Evolutionary conservation across 2,888 invertebrate genomes (phyloP).

Genomic region (Lycocerus yunnanus): DNA sequence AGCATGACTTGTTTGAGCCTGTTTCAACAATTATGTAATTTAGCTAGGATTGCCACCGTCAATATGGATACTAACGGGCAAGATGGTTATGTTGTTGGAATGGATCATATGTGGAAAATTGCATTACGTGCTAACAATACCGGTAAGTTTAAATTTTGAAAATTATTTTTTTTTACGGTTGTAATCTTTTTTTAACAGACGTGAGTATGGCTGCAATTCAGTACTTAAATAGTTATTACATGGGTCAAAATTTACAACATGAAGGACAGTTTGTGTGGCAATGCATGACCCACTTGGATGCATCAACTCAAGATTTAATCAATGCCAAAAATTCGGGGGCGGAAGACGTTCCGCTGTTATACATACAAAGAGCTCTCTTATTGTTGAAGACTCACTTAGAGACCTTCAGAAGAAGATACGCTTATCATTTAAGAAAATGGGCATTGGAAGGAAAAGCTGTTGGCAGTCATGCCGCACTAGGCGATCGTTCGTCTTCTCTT

Average conservation of each 20-base stretch:
- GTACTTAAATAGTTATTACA: conserved; percentile 91
- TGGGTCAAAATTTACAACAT: conserved; percentile 87
- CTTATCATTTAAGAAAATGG: conserved; percentile 88
- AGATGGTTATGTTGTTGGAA: conserved; percentile 73
- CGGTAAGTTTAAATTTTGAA: conserved; percentile 51
- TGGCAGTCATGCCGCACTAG: conserved; percentile 72
- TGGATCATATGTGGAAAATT: conserved; percentile 95
- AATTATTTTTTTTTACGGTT: conserved; percentile 1
- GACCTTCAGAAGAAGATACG: conserved; percentile 85
- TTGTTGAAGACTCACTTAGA: conserved; percentile 91
- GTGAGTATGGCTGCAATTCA: conserved; percentile 95
- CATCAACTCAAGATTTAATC: conserved; percentile 75
- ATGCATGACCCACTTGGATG: conserved; percentile 89
- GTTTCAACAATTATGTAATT: conserved; percentile 88
- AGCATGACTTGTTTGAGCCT: conserved; percentile 90
- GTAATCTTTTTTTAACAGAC: conserved; percentile 57
- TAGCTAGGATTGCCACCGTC: conserved; percentile 81
- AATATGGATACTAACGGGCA: conserved; percentile 60
- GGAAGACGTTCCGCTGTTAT: conserved; percentile 82
- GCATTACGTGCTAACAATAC: conserved; percentile 89
- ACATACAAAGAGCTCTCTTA: conserved; percentile 87
- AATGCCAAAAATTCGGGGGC: conserved; percentile 53
- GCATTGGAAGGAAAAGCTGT: conserved; percentile 81
- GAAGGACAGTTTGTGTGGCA: conserved; percentile 92
- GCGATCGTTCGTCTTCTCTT: conserved; percentile 65